phyloP scores from a whole-genome alignment of 1,140 invertebrate species.

The Delia radicum region DNA sequence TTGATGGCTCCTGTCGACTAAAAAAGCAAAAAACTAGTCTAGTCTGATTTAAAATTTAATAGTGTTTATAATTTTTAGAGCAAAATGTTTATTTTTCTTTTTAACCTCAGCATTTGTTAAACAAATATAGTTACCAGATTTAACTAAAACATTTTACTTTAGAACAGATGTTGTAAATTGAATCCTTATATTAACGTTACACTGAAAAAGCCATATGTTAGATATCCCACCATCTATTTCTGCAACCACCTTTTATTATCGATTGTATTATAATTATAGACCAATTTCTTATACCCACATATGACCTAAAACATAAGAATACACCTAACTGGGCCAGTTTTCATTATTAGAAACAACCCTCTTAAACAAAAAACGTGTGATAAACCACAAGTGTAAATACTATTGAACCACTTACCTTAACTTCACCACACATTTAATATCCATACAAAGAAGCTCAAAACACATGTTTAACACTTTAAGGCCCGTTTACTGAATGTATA shows the following conservation, averaged over 20 bases:
- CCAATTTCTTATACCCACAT: constrained; percentile 4
- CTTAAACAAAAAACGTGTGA: not conserved
- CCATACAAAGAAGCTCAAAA: too few relatives aligned
- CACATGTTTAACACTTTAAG: not conserved
- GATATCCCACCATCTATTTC: not conserved
- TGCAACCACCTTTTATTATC: constrained; percentile 8
- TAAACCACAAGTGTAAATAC: constrained; percentile 21
- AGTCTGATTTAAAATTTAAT: too few relatives aligned
- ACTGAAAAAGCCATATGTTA: not conserved
- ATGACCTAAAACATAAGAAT: not conserved
- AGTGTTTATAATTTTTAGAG: too few relatives aligned
- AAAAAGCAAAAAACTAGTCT: too few relatives aligned
- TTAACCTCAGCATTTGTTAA: too few relatives aligned
- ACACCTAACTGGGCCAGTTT: too few relatives aligned
- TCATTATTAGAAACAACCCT: not conserved
- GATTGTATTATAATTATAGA: constrained; percentile 6
- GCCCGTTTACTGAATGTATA: too few relatives aligned
- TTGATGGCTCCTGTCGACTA: too few relatives aligned
- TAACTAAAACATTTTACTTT: too few relatives aligned
- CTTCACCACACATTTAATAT: not conserved
- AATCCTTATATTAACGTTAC: not conserved
- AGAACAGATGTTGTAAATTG: too few relatives aligned
- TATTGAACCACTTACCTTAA: not conserved
- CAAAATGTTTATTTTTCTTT: too few relatives aligned
- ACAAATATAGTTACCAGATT: too few relatives aligned